Conservation (phyloP, 2,113 vertebrate species). For the Sisor rabdophorus region DNA sequence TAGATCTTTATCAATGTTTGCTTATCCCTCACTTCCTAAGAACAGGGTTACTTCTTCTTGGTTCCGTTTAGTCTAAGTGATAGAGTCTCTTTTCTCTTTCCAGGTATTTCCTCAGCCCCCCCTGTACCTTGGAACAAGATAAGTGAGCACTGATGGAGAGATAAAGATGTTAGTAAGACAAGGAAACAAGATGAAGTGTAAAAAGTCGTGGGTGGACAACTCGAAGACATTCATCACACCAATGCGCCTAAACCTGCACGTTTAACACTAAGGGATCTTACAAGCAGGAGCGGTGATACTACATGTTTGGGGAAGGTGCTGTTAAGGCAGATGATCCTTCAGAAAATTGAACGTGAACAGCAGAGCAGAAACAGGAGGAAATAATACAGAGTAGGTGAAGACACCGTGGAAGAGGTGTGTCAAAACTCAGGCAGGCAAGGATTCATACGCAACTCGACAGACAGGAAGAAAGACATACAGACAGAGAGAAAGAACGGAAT, state of each 20-base stretch:
- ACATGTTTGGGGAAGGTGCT: neutral
- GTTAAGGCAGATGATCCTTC: neutral
- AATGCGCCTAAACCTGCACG: neutral
- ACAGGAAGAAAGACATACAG: too few relatives aligned
- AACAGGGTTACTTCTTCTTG: slow-evolving; percentile 3
- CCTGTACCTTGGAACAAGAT: slow-evolving; percentile 38
- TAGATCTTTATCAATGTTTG: slow-evolving; percentile 35
- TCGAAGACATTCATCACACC: neutral
- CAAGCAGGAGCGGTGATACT: slow-evolving; percentile 1
- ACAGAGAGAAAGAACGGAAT: neutral
- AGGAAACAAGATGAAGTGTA: neutral
- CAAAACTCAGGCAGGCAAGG: neutral
- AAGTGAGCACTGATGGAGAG: slow-evolving; percentile 22
- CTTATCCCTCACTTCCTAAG: slow-evolving; percentile 34
- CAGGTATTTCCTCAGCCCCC: slow-evolving; percentile 32
- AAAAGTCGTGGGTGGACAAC: neutral
- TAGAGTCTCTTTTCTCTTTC: slow-evolving; percentile 25
- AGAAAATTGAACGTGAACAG: neutral
- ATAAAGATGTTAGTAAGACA: neutral
- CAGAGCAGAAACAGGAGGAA: neutral
- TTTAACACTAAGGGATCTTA: neutral
- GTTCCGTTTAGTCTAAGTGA: slow-evolving; percentile 34
- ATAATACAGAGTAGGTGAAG: too few relatives aligned
- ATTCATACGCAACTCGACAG: too few relatives aligned
- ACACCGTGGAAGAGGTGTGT: neutral